These are phyloP conservation scores for Siderastrea radians DNA, from an alignment of 92 coral and sea anemone species.

Conservation along the genomic window DNA sequence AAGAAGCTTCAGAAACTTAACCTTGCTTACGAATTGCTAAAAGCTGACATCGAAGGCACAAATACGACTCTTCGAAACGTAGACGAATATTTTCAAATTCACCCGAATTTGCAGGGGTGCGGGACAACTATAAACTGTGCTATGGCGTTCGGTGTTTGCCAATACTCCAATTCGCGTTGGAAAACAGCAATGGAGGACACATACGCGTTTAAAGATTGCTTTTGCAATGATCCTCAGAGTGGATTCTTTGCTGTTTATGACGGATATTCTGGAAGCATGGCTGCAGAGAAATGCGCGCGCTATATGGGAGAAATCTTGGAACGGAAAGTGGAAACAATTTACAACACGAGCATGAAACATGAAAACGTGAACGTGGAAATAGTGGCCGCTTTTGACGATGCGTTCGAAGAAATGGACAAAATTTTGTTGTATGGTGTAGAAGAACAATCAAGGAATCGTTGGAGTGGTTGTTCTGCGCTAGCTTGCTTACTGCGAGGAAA, in stretches of 20 bases:
- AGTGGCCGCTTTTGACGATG: constrained; percentile 71
- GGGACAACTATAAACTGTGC: constrained; percentile 69
- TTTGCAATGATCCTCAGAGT: constrained; percentile 85
- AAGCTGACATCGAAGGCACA: constrained; percentile 84
- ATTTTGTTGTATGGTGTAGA: constrained; percentile 82
- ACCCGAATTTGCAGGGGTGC: constrained; percentile 64
- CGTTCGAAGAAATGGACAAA: constrained; percentile 91
- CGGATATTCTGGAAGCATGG: constrained; percentile 92
- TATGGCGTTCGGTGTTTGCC: constrained; percentile 89
- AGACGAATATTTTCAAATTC: constrained; percentile 51
- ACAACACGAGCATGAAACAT: constrained; percentile 63
- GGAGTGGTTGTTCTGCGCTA: constrained; percentile 99
- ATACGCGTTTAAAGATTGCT: constrained; percentile 76
- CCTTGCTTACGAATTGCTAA: constrained; percentile 87
- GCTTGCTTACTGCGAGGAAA: constrained; percentile 88
- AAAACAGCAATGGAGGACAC: constrained; percentile 91
- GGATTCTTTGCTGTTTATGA: constrained; percentile 94
- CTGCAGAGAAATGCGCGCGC: constrained; percentile 94
- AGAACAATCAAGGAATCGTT: constrained; percentile 94
- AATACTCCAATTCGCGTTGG: constrained; percentile 92
- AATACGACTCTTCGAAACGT: constrained; percentile 59
- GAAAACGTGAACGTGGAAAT: constrained; percentile 69
- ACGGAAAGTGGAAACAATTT: constrained; percentile 71
- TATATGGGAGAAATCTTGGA: constrained; percentile 84
- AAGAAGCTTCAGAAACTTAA: constrained; percentile 86